Evolutionary conservation across 2,113 vertebrate genomes (phyloP).

Genomic region (Sander vitreus): DNA sequence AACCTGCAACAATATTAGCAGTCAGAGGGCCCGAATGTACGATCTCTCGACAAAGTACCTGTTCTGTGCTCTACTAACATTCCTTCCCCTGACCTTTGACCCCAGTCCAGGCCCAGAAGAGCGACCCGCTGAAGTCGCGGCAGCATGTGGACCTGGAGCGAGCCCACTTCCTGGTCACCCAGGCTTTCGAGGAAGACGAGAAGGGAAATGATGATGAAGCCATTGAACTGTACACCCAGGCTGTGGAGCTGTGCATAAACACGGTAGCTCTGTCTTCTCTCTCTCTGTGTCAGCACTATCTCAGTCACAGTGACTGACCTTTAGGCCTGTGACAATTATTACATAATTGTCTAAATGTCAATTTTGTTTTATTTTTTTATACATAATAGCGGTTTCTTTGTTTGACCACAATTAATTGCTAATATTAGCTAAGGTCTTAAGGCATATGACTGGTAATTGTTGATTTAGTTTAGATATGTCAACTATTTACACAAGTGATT

Average conservation of each 20-base stretch:
- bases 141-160: constrained; percentile 96
- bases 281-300: not conserved
- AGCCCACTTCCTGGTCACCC: constrained; percentile 96
- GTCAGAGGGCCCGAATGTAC: no score
- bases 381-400: no score
- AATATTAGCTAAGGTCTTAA: no score
- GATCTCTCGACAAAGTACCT: not conserved
- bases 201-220: constrained; percentile 94
- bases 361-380: no score
- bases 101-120: constrained; percentile 92
- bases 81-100: constrained; percentile 16
- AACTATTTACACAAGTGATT: no score
- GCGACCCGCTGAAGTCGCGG: constrained; percentile 93
- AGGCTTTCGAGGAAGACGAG: constrained; percentile 98
- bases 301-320: not conserved
- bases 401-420: no score
- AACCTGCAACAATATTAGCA: no score
- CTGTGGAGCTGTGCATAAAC: constrained; percentile 96
- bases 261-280: constrained; percentile 86
- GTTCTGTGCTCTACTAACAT: not conserved
- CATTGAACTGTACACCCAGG: constrained; percentile 95
- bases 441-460: no score
- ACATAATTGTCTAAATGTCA: no score
- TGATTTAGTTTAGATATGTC: no score
- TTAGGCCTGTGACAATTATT: no score